Evolutionary conservation across 2,797 vertebrate species (phyloP).

Genomic region (Phyllotis vaccarum): DNA sequence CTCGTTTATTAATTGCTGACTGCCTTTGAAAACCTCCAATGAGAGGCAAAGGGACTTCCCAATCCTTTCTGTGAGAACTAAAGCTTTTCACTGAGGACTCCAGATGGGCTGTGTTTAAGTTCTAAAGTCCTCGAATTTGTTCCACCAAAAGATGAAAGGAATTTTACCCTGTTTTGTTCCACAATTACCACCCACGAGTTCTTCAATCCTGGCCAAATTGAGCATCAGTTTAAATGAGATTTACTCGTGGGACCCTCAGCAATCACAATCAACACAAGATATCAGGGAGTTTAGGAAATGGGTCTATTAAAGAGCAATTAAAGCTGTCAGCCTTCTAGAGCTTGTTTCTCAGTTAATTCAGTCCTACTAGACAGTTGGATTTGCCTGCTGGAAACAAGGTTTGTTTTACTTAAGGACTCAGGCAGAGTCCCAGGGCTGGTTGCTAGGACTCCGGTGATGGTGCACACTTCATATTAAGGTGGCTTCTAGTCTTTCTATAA

Average conservation of each 20-base stretch:
- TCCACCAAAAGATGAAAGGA: conserved; percentile 56
- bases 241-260: conserved; percentile 38
- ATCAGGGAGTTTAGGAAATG: conserved; percentile 75
- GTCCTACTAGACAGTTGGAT: conserved; percentile 44
- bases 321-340: conserved; percentile 68
- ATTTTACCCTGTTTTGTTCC: conserved; percentile 72
- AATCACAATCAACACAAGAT: conserved; percentile 73
- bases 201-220: conserved; percentile 75
- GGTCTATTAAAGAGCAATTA: conserved; percentile 77
- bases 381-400: conserved; percentile 23
- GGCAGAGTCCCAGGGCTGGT: neutral
- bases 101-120: conserved; percentile 67
- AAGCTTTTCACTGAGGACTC: conserved; percentile 71
- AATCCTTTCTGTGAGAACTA: conserved; percentile 70
- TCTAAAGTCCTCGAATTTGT: conserved; percentile 69
- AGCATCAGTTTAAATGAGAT: conserved; percentile 80
- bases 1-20: conserved; percentile 79
- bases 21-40: conserved; percentile 73
- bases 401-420: neutral
- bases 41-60: conserved; percentile 73
- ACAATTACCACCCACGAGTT: conserved; percentile 68
- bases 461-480: neutral
- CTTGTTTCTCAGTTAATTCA: conserved; percentile 65
- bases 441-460: neutral
- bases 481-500: neutral